Evolutionary conservation across 1,140 invertebrate species (phyloP), one percentile per base, ranked within the genome.

Genomic region (Eurosta solidaginis): DNA sequence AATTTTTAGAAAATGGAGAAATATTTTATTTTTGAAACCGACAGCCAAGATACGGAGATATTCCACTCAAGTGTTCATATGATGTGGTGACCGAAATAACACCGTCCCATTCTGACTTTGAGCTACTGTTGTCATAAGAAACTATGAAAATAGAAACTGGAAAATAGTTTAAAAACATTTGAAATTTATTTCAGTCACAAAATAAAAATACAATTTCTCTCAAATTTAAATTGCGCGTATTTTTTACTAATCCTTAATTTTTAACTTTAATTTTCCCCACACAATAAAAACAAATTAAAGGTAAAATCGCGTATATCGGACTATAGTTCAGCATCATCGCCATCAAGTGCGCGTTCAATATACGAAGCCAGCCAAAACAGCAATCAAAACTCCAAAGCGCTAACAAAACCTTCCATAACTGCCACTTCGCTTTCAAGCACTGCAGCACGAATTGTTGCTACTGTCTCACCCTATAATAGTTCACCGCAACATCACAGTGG

Each of bases 401-500:
- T 27, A 36, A 49, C 44, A 74, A 49, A 25, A 22, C 12, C 59
- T 45, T 50, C 68, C 25, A 20, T 17, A 47, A n/a, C 74, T 68
- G 52, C 27, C 17, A 27, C 75, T 44, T 14, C 73, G 17, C 25
- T 42, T 1, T 1, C 52, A 22, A 49, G 25, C n/a, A 36, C 22
- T 27, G 45, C 40, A 14, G 36, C 79, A 5, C 82, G 85, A 17
- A 88, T 88, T 22, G 82, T 88, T 14, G 86, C 86, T 74, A 88
- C 86, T 1, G 86, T 88, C 2, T 85, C 84, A 75, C 86, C 86
- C 49, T 88, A 88, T 25, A 87, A 77, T 33, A 82, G 84, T 81
- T 77, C 82, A 68, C 40, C 22, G 1, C 42, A 27, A 5, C 27
- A 74, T 40, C 36, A 20, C 6, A 25, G 63, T 12, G 29, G 54